These are phyloP conservation scores for Phenacoccus solenopsis DNA, from an alignment of 1,140 invertebrate species.

Conservation along the genomic window DNA sequence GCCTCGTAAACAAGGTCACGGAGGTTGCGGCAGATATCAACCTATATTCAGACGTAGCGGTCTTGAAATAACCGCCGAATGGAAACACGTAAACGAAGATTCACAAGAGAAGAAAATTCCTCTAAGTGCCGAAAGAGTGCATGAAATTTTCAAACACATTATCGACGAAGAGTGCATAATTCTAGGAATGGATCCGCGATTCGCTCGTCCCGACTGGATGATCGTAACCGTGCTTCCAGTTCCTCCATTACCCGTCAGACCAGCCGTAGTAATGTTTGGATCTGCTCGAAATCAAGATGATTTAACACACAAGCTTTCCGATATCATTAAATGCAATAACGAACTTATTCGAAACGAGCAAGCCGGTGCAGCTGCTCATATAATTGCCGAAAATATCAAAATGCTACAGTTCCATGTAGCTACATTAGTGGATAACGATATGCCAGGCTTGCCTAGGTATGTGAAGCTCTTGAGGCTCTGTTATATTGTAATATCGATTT, in stretches of 20 bases:
- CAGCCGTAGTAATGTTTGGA: conserved; percentile 98
- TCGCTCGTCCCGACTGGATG: conserved; percentile 98
- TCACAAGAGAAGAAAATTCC: conserved; percentile 90
- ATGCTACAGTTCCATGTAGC: conserved; percentile 98
- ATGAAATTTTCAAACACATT: conserved; percentile 94
- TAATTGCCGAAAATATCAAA: conserved; percentile 92
- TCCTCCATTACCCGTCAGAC: conserved; percentile 82
- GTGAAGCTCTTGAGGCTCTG: conserved; percentile 19
- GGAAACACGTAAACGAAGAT: conserved; percentile 98
- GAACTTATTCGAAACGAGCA: conserved; percentile 91
- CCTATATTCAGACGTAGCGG: conserved; percentile 80
- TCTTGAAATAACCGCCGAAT: conserved; percentile 87
- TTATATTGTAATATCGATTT: conserved; percentile 3
- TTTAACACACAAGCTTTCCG: conserved; percentile 95
- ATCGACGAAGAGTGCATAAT: conserved; percentile 94
- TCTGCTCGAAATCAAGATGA: conserved; percentile 97
- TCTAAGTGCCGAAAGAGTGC: conserved; percentile 86
- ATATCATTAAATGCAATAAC: conserved; percentile 98
- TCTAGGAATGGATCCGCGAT: conserved; percentile 91
- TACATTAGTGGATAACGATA: conserved; percentile 95
- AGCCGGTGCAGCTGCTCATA: conserved; percentile 89
- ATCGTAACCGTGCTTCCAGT: conserved; percentile 94
- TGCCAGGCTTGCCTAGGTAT: conserved; percentile 87
- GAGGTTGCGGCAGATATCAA: conserved; percentile 95
- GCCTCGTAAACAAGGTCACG: conserved; percentile 67